Evolutionary conservation across 2,888 invertebrate species (phyloP), one percentile per base, ranked within the genome.

Genomic region (Hemithea aestivaria): DNA sequence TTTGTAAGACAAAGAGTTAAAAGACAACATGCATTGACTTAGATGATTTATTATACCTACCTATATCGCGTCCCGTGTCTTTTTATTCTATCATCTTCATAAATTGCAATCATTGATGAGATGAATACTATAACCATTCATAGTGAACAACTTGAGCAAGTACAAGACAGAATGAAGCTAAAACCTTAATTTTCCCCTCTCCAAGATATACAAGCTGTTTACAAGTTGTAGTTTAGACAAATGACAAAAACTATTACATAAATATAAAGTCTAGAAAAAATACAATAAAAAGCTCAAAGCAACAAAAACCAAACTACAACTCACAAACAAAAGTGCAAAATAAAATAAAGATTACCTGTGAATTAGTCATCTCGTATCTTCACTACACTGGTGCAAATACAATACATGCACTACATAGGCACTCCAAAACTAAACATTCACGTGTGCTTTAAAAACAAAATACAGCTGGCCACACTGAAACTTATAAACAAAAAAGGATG

Each of bases 351-450:
- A 68, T 69, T 88, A 90, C 90, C 90, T 90, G 90, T 66, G 89
- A 88, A 81, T 90, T 90, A 66, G 89, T 90, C 90, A 90, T 90
- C 70, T 69, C 77, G 78, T 64, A 70, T 69, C 66, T 74, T 51
- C 53, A 57, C 68, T 75, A 77, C 56, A 66, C 64, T 48, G 72
- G 82, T 83, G 84, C 79, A 62, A 76, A 66, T 74, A 65, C 63
- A 77, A 80, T 48, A 66, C 85, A 84, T 84, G 84, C 85, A 85
- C 83, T 84, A 84, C 75, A 78, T 76, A 76, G 61, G 66, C 72
- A 73, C 76, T 73, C 62, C 73, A 69, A 69, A 72, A 73, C 68
- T 76, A 83, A 65, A 79, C 53, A 75, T 67, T 63, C 66, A 61
- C 75, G 85, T 84, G 85, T 84, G 82, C 80, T 74, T 76, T 74